phyloP scores from a whole-genome alignment of 2,888 invertebrate species.

The Netelia inedita region DNA sequence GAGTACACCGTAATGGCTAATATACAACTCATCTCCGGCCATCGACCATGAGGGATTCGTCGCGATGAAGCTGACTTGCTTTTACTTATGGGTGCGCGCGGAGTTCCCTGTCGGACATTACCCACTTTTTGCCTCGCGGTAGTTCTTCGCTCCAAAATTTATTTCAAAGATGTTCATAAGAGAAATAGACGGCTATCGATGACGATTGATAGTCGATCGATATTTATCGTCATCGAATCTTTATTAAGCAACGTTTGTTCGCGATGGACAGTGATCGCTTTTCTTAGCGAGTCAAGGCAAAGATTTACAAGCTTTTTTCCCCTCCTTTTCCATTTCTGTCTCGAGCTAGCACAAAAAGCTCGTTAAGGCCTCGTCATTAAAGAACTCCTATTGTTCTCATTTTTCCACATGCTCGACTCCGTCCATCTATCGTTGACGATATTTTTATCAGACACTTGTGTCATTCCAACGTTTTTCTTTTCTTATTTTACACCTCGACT shows the following conservation, averaged over 20 bases:
- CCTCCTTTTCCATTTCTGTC: neutral
- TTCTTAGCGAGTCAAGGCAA: neutral
- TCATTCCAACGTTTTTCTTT: slow-evolving; percentile 46
- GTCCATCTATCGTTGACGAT: neutral
- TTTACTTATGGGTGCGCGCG: slow-evolving; percentile 3
- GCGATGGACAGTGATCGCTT: neutral
- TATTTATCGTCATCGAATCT: neutral
- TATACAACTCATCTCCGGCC: slow-evolving; percentile 62
- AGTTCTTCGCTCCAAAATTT: slow-evolving; percentile 27
- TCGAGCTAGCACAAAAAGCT: slow-evolving; percentile 25
- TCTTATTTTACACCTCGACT: slow-evolving; percentile 36
- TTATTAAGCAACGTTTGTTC: neutral
- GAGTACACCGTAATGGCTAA: slow-evolving; percentile 67
- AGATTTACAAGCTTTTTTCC: neutral
- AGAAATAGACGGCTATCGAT: slow-evolving; percentile 30
- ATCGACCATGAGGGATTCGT: slow-evolving; percentile 55
- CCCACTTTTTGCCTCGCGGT: slow-evolving; percentile 12
- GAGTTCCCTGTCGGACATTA: neutral
- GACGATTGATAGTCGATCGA: neutral
- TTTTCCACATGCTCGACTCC: neutral
- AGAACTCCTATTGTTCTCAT: neutral
- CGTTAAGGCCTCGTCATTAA: slow-evolving; percentile 37
- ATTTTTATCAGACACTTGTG: slow-evolving; percentile 27
- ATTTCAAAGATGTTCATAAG: slow-evolving; percentile 11
- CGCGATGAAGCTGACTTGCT: slow-evolving; percentile 22